These are phyloP conservation scores for Monomorium pharaonis DNA, from an alignment of 1,140 invertebrate genomes.

Conservation along the genomic window DNA sequence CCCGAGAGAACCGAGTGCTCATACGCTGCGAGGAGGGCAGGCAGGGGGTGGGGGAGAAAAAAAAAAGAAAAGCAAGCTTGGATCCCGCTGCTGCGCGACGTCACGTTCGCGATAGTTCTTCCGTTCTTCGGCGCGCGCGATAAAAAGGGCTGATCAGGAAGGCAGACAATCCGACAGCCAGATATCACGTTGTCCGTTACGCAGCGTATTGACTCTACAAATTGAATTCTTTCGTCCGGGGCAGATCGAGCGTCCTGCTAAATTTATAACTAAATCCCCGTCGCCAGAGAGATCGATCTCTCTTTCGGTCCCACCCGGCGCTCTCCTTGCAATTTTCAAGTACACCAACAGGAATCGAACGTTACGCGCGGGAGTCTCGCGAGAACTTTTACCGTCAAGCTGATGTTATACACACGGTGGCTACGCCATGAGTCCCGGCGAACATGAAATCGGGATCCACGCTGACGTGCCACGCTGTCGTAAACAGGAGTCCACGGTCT, in stretches of 20 bases:
- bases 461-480: not conserved
- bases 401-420: not conserved
- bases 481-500: not conserved
- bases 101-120: constrained; percentile 14
- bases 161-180: constrained; percentile 29
- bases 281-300: constrained; percentile 41
- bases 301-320: not conserved
- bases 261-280: constrained; percentile 57
- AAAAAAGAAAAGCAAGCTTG: not conserved
- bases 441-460: not conserved
- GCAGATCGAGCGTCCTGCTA: constrained; percentile 35
- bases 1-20: not conserved
- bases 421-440: not conserved
- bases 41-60: no score
- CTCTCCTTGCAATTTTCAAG: constrained; percentile 21
- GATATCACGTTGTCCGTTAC: constrained; percentile 39
- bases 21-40: not conserved
- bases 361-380: not conserved
- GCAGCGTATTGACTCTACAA: constrained; percentile 50
- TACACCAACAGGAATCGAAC: not conserved
- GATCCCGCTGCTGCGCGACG: not conserved
- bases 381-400: not conserved
- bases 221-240: constrained; percentile 42
- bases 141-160: constrained; percentile 47
- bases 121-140: constrained; percentile 4